A percentile compares a stretch with the other conserved stretches of the same genome.
Evolutionary conservation across 2,113 vertebrate species (phyloP).

Genomic region (Clarias magur): DNA sequence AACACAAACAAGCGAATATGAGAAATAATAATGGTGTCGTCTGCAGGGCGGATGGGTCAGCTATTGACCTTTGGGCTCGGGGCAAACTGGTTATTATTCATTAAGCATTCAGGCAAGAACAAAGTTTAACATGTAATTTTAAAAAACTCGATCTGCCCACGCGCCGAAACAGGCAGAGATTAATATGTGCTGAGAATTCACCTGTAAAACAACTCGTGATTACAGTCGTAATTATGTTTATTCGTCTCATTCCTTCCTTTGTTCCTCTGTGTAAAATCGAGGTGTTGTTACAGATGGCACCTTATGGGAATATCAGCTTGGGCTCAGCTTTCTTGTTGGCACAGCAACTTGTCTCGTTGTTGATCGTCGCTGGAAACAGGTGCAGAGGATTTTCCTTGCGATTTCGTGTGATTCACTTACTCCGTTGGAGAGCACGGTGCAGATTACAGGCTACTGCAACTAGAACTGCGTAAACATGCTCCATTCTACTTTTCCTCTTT

Average conservation of each 20-base stretch:
- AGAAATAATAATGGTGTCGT: not conserved
- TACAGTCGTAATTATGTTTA: conserved; percentile 2
- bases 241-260: not conserved
- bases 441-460: conserved; percentile 5
- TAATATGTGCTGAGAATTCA: not conserved
- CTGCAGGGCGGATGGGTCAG: not conserved
- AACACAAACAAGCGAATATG: not conserved
- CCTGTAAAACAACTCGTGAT: not conserved
- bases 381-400: not conserved
- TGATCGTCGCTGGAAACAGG: not conserved
- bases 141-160: not conserved
- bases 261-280: conserved; percentile 9
- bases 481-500: not conserved
- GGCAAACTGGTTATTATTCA: not conserved
- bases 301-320: conserved; percentile 8
- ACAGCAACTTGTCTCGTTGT: not conserved
- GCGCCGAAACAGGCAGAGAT: not conserved
- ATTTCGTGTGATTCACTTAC: not conserved
- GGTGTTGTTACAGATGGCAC: not conserved
- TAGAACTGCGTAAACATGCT: not conserved
- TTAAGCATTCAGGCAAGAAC: not conserved
- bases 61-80: not conserved
- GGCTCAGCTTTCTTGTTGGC: not conserved
- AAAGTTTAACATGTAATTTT: not conserved
- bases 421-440: not conserved